Conservation (phyloP, 2,113 vertebrate genomes). For the Neodontobutis hainanensis region DNA sequence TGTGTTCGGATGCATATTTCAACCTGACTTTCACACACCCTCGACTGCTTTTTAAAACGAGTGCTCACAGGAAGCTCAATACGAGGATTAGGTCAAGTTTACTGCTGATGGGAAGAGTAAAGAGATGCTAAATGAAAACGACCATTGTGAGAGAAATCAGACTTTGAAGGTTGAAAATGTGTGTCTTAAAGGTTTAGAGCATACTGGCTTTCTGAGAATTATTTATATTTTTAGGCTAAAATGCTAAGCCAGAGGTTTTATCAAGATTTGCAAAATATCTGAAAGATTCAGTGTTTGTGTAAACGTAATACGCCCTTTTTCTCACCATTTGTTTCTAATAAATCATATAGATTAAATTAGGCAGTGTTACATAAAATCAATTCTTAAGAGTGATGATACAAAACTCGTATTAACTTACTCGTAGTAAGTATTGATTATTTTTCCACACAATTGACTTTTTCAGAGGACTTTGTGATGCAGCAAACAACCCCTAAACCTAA, state of each 20-base stretch:
- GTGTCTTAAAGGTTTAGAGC: conserved; percentile 10
- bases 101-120: conserved; percentile 24
- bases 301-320: no score
- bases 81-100: conserved; percentile 43
- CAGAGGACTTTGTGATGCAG: background rate
- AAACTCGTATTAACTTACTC: conserved; percentile 50
- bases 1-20: conserved; percentile 49
- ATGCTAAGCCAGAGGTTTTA: no score
- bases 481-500: conserved; percentile 7
- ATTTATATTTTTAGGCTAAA: no score
- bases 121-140: conserved; percentile 10
- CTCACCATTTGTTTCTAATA: conserved; percentile 31
- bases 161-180: background rate
- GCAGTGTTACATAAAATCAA: conserved; percentile 60
- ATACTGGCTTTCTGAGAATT: background rate
- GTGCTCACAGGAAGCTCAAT: conserved; percentile 39
- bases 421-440: conserved; percentile 52
- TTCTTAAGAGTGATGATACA: conserved; percentile 40
- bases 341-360: conserved; percentile 66
- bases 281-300: no score
- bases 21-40: conserved; percentile 42
- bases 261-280: no score
- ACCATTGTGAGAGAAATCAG: conserved; percentile 2
- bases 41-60: conserved; percentile 25
- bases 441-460: background rate